Evolutionary conservation across 2,113 vertebrate genomes (phyloP), one percentile per base, ranked within the genome.

Genomic region (Tyrannus savana): DNA sequence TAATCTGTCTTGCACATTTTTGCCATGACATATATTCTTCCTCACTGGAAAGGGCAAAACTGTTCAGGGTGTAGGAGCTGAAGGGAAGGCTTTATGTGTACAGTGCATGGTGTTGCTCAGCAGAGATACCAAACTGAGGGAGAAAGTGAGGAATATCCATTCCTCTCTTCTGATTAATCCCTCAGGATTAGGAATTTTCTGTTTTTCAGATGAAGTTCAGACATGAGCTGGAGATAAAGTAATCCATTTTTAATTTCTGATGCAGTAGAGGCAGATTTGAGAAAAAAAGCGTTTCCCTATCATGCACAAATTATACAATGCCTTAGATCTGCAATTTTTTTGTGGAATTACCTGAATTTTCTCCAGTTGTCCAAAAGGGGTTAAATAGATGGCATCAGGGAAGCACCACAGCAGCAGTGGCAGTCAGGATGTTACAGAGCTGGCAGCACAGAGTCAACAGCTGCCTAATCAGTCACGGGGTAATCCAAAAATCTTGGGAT

Each of bases 31-130:
- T 90, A 49, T 80, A 90, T 84, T 95, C 87, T 77, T 87, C 59
- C 89, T 97, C 50, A 9, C 49, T 94, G 92, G 80, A 71, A 96
- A 89, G 87, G 87, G 87, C 87, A 97, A 91, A 93, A 44, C 66
- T 93, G 41, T 90, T 95, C 33, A 86, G 84, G 67, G 87, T 81
- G 39, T 37, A 33, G 27, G 66, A 77, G 52, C 27, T 58, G 55
- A 91, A 90, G 60, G 49, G 58, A 88, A 52, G 63, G 79, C n/a
- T 90, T 68, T 19, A 1, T 41, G 47, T 50, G 28, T 37, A 33
- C 6, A 7, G 44, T 14, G 56, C 19, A 16, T 62, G 50, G 27
- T 75, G 28, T 49, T 76, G 41, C 76, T 94, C 77, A 74, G 87
- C 88, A 95, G 69, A 91, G 59, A 44, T 41, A 49, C 49, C 83